Conservation (phyloP, 2,797 vertebrate genomes). For the Mormyrus proboscirostris region DNA sequence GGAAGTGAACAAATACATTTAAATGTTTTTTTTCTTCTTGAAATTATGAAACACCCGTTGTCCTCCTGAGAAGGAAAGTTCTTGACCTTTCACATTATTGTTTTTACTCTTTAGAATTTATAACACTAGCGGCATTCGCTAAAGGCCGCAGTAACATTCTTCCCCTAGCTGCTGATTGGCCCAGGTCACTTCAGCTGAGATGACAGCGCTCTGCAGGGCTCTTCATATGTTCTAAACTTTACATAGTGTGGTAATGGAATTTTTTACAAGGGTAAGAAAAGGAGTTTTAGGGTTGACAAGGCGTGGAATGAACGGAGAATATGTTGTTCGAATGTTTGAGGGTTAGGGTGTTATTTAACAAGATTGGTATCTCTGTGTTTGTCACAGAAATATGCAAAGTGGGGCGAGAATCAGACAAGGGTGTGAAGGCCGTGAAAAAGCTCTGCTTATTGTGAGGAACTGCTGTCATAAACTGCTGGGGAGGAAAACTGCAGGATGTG, state of each 20-base stretch:
- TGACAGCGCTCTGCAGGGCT: background rate
- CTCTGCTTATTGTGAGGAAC: background rate
- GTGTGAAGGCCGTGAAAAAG: background rate
- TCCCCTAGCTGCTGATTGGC: background rate
- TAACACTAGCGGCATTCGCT: background rate
- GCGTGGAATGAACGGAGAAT: background rate
- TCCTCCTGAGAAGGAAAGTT: background rate
- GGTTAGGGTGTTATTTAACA: background rate
- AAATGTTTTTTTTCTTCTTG: background rate
- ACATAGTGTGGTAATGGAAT: background rate
- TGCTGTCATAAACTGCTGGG: background rate
- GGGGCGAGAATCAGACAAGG: background rate
- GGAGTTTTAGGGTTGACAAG: background rate
- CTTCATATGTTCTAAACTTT: background rate
- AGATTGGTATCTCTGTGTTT: background rate
- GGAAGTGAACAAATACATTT: background rate
- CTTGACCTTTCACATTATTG: background rate
- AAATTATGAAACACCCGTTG: background rate
- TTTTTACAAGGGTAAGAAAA: background rate
- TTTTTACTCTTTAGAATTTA: background rate
- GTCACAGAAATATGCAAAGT: background rate
- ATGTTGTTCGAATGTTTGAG: background rate
- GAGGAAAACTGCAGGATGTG: background rate
- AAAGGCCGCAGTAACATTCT: background rate
- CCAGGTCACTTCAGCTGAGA: background rate